These are phyloP conservation scores for Lasaia peninsularis DNA, from an alignment of 1,140 invertebrate species.

Conservation along the genomic window DNA sequence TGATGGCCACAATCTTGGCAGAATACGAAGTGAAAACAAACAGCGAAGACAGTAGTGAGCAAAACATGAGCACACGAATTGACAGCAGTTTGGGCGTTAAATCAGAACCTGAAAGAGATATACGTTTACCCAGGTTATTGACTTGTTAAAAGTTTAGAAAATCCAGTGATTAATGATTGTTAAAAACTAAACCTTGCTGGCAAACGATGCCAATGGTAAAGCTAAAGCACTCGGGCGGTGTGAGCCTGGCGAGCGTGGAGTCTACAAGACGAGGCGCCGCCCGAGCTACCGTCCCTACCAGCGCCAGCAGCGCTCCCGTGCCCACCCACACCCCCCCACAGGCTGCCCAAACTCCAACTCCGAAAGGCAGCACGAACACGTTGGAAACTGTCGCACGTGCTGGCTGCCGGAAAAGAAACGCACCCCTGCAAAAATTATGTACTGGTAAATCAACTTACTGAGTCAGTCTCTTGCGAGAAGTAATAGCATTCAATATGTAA, in stretches of 20 bases:
- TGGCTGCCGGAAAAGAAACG: constrained; percentile 81
- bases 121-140: background rate
- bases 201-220: constrained; percentile 79
- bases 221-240: constrained; percentile 62
- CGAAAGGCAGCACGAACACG: constrained; percentile 82
- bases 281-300: constrained; percentile 26
- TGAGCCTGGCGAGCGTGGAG: constrained; percentile 40
- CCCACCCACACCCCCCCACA: constrained; percentile 48
- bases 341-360: constrained; percentile 79
- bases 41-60: constrained; percentile 73
- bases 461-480: background rate
- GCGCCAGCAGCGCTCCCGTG: constrained; percentile 38
- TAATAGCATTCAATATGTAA: no score
- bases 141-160: background rate
- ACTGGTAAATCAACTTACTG: no score
- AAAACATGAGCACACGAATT: constrained; percentile 74
- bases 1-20: constrained; percentile 79
- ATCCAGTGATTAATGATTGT: no score
- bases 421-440: constrained; percentile 32
- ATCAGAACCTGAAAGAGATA: constrained; percentile 59
- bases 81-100: constrained; percentile 65
- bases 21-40: constrained; percentile 80
- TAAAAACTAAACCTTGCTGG: constrained; percentile 81
- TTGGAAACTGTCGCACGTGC: constrained; percentile 81
- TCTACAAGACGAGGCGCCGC: constrained; percentile 31